Conservation (phyloP, 1,140 invertebrate genomes). For the Drosophila sechellia region DNA sequence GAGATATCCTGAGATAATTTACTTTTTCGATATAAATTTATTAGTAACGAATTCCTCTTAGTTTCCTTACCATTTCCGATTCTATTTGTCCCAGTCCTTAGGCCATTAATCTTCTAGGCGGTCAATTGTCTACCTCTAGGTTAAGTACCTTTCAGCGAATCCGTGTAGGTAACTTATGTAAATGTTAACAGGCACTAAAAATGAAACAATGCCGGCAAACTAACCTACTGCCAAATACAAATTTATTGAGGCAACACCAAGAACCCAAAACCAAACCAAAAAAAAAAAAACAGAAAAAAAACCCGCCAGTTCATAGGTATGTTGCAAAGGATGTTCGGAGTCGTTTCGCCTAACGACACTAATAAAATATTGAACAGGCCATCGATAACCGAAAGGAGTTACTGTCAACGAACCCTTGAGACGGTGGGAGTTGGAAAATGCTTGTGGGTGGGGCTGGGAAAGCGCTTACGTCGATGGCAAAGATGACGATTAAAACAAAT, state of each 20-base stretch:
- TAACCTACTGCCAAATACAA: conserved; percentile 61
- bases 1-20: neutral
- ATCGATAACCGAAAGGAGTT: conserved; percentile 78
- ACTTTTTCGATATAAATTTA: neutral
- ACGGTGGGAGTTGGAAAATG: neutral
- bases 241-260: conserved; percentile 64
- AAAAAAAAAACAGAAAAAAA: neutral
- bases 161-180: conserved; percentile 58
- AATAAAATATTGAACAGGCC: conserved; percentile 81
- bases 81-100: neutral
- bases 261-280: conserved; percentile 1
- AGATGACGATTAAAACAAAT: conserved; percentile 83
- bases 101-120: conserved; percentile 28
- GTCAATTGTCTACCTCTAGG: conserved; percentile 53
- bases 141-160: conserved; percentile 20
- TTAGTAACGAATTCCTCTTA: too few relatives aligned
- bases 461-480: conserved; percentile 75
- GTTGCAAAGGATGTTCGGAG: conserved; percentile 44
- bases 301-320: conserved; percentile 36
- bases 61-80: too few relatives aligned
- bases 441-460: conserved; percentile 8
- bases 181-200: conserved; percentile 51
- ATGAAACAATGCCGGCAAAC: conserved; percentile 30
- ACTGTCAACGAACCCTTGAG: conserved; percentile 69
- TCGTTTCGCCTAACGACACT: conserved; percentile 73